Evolutionary conservation across 2,888 invertebrate genomes (phyloP).

Genomic region (Bombyx huttoni): DNA sequence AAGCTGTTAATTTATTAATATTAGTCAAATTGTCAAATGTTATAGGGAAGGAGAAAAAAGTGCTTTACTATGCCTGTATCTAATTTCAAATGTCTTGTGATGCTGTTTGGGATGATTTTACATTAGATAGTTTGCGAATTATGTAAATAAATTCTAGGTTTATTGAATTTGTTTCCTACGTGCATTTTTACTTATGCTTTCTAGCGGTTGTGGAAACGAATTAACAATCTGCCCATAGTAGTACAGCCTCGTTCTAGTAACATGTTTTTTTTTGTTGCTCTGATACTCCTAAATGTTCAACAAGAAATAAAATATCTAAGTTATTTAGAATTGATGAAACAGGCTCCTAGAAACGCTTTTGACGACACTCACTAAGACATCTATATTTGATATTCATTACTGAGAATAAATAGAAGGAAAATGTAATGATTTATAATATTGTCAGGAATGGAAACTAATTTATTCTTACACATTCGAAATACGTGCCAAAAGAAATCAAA

Average conservation of each 20-base stretch:
- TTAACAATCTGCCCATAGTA: no score
- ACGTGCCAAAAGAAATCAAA: slow-evolving; percentile 1
- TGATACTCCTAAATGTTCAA: not conserved
- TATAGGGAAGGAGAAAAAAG: not conserved
- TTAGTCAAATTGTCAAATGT: no score
- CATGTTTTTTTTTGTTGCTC: no score
- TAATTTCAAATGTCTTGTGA: not conserved
- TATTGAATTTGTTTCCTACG: not conserved
- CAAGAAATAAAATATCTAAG: not conserved
- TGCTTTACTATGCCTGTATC: not conserved
- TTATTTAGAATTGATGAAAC: not conserved
- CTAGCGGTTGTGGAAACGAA: no score
- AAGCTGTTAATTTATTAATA: no score
- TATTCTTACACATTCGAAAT: not conserved
- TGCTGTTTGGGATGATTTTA: not conserved
- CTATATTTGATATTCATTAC: not conserved
- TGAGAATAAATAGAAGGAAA: no score
- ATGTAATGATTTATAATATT: no score
- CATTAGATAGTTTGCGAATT: not conserved
- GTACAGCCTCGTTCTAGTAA: no score
- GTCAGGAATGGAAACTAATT: not conserved
- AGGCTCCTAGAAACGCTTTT: not conserved
- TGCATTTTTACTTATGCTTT: no score
- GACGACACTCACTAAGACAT: not conserved
- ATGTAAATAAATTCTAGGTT: not conserved